phyloP scores from a whole-genome alignment of 2,797 vertebrate species.

The Anguilla pacifica region DNA sequence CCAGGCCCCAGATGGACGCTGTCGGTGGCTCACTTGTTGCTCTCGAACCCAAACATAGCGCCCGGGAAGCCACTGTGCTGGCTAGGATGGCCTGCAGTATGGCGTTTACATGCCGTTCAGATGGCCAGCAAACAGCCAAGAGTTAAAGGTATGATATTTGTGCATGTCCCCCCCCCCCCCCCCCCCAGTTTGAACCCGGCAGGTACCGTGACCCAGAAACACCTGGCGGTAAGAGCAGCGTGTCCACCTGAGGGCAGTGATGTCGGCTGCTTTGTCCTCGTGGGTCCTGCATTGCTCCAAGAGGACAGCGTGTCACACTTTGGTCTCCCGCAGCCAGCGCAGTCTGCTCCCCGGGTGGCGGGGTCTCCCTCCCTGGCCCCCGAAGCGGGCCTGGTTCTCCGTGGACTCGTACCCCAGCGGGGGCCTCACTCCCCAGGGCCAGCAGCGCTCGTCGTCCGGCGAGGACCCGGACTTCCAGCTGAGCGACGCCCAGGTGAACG shows the following conservation, averaged over 20 bases:
- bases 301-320: slow-evolving; percentile 45
- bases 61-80: too few relatives aligned
- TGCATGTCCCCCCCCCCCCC: neutral
- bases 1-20: too few relatives aligned
- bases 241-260: slow-evolving; percentile 57
- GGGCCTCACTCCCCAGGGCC: slow-evolving; percentile 48
- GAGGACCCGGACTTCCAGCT: slow-evolving; percentile 82
- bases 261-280: slow-evolving; percentile 80
- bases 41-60: too few relatives aligned
- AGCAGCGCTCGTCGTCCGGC: slow-evolving; percentile 70
- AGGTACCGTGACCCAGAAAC: neutral
- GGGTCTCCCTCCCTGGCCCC: slow-evolving; percentile 46
- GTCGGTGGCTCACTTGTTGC: too few relatives aligned
- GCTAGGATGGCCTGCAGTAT: too few relatives aligned
- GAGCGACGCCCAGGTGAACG: slow-evolving; percentile 79
- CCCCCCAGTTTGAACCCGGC: neutral
- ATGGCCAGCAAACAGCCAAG: neutral
- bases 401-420: neutral
- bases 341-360: slow-evolving; percentile 58
- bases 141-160: neutral
- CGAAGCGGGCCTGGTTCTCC: slow-evolving; percentile 35
- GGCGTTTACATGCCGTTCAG: too few relatives aligned
- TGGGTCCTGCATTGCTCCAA: slow-evolving; percentile 75
- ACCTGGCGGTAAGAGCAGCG: neutral
- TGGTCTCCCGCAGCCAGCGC: slow-evolving; percentile 54